phyloP scores from a whole-genome alignment of 1,140 invertebrate genomes.

The Anagrus nilaparvatae region DNA sequence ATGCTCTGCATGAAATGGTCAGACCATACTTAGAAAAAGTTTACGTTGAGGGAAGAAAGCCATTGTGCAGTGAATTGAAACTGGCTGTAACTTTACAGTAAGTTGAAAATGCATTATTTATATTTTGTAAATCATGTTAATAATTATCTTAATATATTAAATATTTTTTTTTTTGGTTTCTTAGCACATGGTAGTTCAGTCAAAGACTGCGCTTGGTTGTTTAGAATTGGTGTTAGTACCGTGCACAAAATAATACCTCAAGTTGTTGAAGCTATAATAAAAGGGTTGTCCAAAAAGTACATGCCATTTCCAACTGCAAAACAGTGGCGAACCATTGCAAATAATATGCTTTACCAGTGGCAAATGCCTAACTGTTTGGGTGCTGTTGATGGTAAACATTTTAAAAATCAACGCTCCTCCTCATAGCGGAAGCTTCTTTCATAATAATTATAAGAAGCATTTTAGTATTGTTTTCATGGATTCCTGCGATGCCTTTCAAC shows the following conservation, averaged over 20 bases:
- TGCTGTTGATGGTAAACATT: constrained; percentile 33
- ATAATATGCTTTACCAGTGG: constrained; percentile 24
- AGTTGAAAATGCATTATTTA: background rate
- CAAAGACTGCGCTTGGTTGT: background rate
- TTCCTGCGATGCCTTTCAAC: constrained; percentile 29
- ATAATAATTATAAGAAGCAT: constrained; percentile 40
- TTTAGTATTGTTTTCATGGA: constrained; percentile 36
- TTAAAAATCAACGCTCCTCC: constrained; percentile 25
- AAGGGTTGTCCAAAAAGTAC: background rate
- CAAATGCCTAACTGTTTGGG: constrained; percentile 33
- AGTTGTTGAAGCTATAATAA: background rate
- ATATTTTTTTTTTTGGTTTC: no score
- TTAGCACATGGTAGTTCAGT: no score
- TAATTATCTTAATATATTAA: no score
- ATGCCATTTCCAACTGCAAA: background rate
- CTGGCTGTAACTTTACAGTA: background rate
- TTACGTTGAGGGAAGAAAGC: background rate
- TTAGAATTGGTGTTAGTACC: background rate
- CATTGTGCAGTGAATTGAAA: background rate
- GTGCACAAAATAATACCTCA: background rate
- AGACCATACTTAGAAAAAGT: background rate
- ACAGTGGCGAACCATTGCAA: constrained; percentile 19
- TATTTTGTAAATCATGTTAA: no score
- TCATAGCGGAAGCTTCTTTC: constrained; percentile 31
- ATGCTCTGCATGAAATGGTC: background rate